Evolutionary conservation across 2,113 vertebrate species (phyloP), one percentile per base, ranked within the genome.

Genomic region (Pelecanoides urinatrix): DNA sequence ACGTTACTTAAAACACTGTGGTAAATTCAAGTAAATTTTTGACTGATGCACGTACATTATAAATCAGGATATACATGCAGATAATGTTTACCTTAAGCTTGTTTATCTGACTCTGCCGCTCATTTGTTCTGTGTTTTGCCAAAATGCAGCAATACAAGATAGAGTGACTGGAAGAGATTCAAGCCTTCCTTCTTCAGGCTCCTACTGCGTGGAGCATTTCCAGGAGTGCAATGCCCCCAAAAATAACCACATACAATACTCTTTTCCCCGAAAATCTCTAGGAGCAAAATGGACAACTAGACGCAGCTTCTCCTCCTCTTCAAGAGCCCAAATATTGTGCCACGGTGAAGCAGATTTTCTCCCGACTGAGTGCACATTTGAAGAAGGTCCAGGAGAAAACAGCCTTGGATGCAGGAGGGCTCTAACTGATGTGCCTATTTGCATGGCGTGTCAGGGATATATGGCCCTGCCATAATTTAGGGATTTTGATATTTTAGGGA

Each of bases 31-130:
- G 97, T 94, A 80, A 42, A 92, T 95, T 97, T 92, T 89, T 89
- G 93, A 88, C 88, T 22, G 68, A 74, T 67, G 96, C 56, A 86
- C 86, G 91, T 84, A 93, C 76, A 45, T 95, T 97, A 61, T 91
- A 94, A 98, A 97, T 97, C 97, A 95, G 96, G 55, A 53, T 26
- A 27, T 50, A 62, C 68, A 95, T 94, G 90, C 80, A 92, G 95
- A 96, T 96, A 65, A 91, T 97, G 97, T 98, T 98, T 98, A 98
- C 96, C 96, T 97, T 72, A 72, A 81, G 91, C 70, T 97, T 98
- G 97, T 98, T 98, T 98, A 97, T 96, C 96, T 94, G 91, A 63
- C 93, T 88, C 67, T 88, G 92, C 94, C 40, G 26, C 96, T 97
- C 93, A 56, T 96, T 89, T 86, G 66, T 91, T 49, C 93, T 47